phyloP scores from a whole-genome alignment of 1,140 invertebrate species.

The Himalopsyche phryganea region DNA sequence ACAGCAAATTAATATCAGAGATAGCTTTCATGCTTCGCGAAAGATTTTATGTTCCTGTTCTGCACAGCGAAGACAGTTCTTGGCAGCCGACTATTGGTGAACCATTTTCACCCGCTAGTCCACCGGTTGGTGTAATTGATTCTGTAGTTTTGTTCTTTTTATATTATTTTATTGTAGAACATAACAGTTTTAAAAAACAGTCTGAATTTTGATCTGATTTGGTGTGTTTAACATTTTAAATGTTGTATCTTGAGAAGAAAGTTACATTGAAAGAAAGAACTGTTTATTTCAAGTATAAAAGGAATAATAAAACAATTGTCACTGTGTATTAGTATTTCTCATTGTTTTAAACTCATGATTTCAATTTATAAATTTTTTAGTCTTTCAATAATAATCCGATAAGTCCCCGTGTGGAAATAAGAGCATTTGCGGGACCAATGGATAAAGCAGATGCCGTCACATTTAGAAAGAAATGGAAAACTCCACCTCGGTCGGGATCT shows the following conservation, averaged over 20 bases:
- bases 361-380: too few species aligned
- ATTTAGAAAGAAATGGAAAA: conserved; percentile 79
- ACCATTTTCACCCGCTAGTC: conserved; percentile 65
- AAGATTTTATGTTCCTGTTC: conserved; percentile 80
- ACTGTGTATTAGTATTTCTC: too few species aligned
- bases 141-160: too few species aligned
- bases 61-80: conserved; percentile 70
- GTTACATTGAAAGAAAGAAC: too few species aligned
- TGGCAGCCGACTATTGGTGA: conserved; percentile 68
- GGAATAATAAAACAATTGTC: too few species aligned
- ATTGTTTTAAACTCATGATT: too few species aligned
- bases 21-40: conserved; percentile 64
- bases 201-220: too few species aligned
- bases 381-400: conserved; percentile 61
- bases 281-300: too few species aligned
- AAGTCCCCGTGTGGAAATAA: conserved; percentile 66
- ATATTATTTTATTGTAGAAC: neutral
- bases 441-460: conserved; percentile 63
- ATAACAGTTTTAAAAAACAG: neutral
- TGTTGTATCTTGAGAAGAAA: too few species aligned
- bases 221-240: too few species aligned
- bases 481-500: conserved; percentile 57
- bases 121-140: conserved; percentile 61
- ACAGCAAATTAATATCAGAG: conserved; percentile 47
- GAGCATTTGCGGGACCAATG: conserved; percentile 85